Evolutionary conservation across 1,140 invertebrate genomes (phyloP), one percentile per base, ranked within the genome.

Genomic region (Lepidurus apus): DNA sequence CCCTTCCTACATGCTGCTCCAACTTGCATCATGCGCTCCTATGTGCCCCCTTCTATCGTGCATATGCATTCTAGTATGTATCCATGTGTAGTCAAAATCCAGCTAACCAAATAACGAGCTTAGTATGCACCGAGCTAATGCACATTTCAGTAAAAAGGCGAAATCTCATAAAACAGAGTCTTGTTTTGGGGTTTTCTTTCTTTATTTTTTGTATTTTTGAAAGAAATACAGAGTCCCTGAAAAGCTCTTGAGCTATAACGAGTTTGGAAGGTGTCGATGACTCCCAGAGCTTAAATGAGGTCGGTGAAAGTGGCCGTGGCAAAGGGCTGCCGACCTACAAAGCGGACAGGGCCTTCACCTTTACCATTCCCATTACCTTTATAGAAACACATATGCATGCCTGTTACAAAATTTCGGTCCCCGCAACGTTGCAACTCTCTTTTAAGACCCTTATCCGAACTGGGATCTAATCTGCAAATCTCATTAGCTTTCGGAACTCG

Each of bases 251-350:
- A 9, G 53, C 8, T 65, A 17, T 21, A 65, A 65, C 53, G 53
- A 65, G 53, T 65, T 65, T 65, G 53, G 53, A 65, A 65, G 53
- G 53, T 65, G 53, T 65, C 53, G 53, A 65, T 65, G 53, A 65
- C 53, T 65, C 53, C 53, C 17, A n/a, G 53, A 65, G 53, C 53
- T 65, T 65, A 65, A 65, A 65, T 65, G 53, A 65, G 53, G 53
- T 65, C 53, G 53, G 53, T 65, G 53, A 65, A 65, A 65, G 53
- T 65, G 53, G 53, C 53, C 53, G 53, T 65, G 53, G 53, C 53
- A 65, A 65, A 65, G 53, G 53, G 53, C 53, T 65, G 53, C 53
- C 53, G 53, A 65, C 53, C 53, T 65, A 65, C 53, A 65, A 65
- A 65, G 53, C 53, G 53, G 53, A 65, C 53, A 65, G 53, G 53